A percentile compares a stretch with the other conserved stretches of the same genome.
Evolutionary conservation across 2,888 invertebrate species (phyloP).

Genomic region (Sinohyriopsis cumingii): DNA sequence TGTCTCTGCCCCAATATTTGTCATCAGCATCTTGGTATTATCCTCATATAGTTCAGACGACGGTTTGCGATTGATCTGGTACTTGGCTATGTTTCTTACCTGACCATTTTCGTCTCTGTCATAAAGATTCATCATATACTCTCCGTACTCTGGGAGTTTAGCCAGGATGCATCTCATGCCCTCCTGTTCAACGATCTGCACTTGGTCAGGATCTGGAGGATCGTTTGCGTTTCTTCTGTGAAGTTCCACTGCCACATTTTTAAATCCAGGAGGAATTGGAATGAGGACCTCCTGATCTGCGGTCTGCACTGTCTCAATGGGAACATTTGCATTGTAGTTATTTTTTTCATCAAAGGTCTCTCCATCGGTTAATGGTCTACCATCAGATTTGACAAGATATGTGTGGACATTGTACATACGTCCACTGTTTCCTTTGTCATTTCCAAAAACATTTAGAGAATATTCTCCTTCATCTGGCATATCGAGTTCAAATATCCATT

Average conservation of each 20-base stretch:
- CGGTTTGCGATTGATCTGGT: constrained; percentile 59
- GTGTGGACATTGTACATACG: constrained; percentile 59
- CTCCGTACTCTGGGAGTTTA: constrained; percentile 60
- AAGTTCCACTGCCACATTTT: constrained; percentile 58
- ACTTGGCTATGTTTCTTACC: constrained; percentile 57
- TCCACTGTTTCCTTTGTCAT: constrained; percentile 47
- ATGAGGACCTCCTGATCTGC: constrained; percentile 61
- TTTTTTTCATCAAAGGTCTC: constrained; percentile 37
- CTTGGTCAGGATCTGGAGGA: constrained; percentile 44
- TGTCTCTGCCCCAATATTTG: constrained; percentile 50
- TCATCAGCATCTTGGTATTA: constrained; percentile 59
- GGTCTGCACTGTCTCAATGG: constrained; percentile 60
- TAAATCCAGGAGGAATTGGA: constrained; percentile 54
- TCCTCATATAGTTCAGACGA: constrained; percentile 56
- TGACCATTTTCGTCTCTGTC: constrained; percentile 44
- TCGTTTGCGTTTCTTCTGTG: constrained; percentile 61
- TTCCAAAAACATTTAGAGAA: constrained; percentile 64
- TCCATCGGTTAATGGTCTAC: constrained; percentile 35
- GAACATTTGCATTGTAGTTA: constrained; percentile 39
- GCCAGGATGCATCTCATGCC: constrained; percentile 54
- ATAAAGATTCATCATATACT: constrained; percentile 63
- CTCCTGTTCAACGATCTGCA: constrained; percentile 52
- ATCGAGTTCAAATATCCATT: constrained; percentile 62
- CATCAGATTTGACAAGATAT: constrained; percentile 59
- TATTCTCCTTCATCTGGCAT: constrained; percentile 64